phyloP scores from a whole-genome alignment of 2,888 invertebrate genomes.

The Carterocephalus palaemon region DNA sequence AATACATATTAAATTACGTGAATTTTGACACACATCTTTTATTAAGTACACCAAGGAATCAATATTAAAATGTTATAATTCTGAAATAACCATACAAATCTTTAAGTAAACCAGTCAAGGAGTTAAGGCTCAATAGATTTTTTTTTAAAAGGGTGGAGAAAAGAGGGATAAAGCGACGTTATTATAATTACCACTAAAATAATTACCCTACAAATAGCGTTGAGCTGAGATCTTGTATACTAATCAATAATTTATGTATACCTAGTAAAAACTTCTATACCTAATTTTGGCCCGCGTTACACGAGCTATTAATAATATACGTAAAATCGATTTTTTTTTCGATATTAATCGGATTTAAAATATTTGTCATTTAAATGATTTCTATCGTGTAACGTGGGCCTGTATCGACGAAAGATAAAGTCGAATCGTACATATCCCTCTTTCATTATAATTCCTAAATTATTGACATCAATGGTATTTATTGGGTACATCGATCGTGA shows the following conservation, averaged over 20 bases:
- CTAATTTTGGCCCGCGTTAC: constrained; percentile 14
- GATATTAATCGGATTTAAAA: background rate
- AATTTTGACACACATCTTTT: background rate
- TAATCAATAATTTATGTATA: constrained; percentile 55
- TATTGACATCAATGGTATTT: background rate
- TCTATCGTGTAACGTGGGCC: constrained; percentile 2
- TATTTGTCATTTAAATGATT: no score
- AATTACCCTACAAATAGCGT: constrained; percentile 69
- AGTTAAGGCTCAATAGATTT: constrained; percentile 9
- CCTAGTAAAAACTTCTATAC: constrained; percentile 31
- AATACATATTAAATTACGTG: background rate
- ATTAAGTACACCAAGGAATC: constrained; percentile 13
- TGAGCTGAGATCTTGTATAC: constrained; percentile 77
- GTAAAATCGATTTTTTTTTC: background rate
- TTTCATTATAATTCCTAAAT: constrained; percentile 11
- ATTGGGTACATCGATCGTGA: background rate
- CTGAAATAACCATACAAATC: background rate
- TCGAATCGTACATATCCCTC: no score
- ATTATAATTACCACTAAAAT: constrained; percentile 59
- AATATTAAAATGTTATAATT: background rate
- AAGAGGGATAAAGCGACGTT: constrained; percentile 60
- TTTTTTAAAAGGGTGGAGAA: constrained; percentile 35
- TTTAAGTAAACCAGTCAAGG: constrained; percentile 10
- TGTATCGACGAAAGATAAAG: constrained; percentile 10
- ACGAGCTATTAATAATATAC: background rate